Evolutionary conservation across 23 tunicate species (phyloP), one percentile per base, ranked within the genome.

Genomic region (Pegea sp.): DNA sequence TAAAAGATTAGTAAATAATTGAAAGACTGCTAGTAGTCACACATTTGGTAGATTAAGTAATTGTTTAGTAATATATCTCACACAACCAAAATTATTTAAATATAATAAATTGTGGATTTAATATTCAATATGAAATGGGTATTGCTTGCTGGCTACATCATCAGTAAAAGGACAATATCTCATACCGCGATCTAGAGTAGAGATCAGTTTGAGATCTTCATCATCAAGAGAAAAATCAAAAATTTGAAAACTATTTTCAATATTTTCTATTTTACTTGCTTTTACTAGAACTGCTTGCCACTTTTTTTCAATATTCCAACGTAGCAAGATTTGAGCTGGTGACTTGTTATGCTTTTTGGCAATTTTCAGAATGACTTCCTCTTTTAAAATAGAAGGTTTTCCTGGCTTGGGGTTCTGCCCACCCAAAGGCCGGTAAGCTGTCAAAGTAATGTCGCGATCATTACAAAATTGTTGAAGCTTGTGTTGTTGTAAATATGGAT

Each of bases 241-340:
- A 28, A 72, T 56, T 3, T 66, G 49, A 42, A 59, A 48, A 55
- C 72, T 81, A 27, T 64, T 62, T 19, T 54, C 30, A 26, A 81
- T 58, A 44, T 62, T 62, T 48, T 81, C 44, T 2, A 53, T 29
- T 3, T 71, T 66, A 18, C 33, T 32, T 26, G 93, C 66, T 34
- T 81, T 81, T 11, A 70, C 75, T 3, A 81, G 52, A 6, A 66
- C 70, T 32, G 72, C 27, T 5, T 42, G 55, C 1, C 60, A 70
- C 25, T 62, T 60, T 28, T 81, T 70, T 30, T 49, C 55, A 7
- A 72, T 38, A 16, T 72, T 64, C 93, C 93, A 81, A 1, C 93
- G 60, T 8, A 81, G 56, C 11, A 81, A 33, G 30, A 81, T 50
- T 57, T 81, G 93, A 22, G 81, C 65, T 21, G 75, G 70, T 16